Base-by-base conservation (phyloP, 2,888 invertebrate species). In the Entomobrya proxima region DNA sequence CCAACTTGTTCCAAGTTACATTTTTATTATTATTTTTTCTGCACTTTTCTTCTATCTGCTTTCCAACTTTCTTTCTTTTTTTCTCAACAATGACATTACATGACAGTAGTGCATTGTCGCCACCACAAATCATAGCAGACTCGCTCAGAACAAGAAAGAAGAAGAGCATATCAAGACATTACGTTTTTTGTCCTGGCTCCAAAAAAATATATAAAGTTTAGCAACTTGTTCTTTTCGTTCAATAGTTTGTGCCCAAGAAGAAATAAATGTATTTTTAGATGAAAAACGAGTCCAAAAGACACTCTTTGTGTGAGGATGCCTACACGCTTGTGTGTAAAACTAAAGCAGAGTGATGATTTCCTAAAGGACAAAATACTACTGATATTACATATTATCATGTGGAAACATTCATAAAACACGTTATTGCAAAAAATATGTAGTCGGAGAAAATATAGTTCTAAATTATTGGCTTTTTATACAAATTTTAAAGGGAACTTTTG, bases 71-170 rank as follows among this genome's bases (percentile, higher is more conserved):
- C 18, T 52, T 52, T 52, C n/a, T 21, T n/a, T 44, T n/a, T n/a
- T n/a, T n/a, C n/a, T 13, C 44, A 44, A 44, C 44, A n/a, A 44
- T n/a, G 11, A 79, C 79, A 79, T 79, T 78, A 78, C 64, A 44
- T 78, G 79, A 79, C 79, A 79, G 79, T 50, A 79, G 79, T 79
- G 79, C 79, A 79, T 79, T 79, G 79, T 79, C 79, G 79, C 79
- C 79, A 79, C 79, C 79, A 52, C 52, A 52, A 52, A 52, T 52
- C 52, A 52, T 52, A n/a, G 7, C 7, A 52, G 18, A 52, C 21
- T 52, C n/a, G n/a, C n/a, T n/a, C n/a, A n/a, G 52, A 52, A 52
- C 52, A 52, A 52, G 52, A 52, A n/a, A 52, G n/a, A n/a, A n/a
- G n/a, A n/a, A n/a, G n/a, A n/a, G n/a, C n/a, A n/a, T n/a, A n/a